phyloP scores from a whole-genome alignment of 2,113 vertebrate species.

The Tinamus guttatus region DNA sequence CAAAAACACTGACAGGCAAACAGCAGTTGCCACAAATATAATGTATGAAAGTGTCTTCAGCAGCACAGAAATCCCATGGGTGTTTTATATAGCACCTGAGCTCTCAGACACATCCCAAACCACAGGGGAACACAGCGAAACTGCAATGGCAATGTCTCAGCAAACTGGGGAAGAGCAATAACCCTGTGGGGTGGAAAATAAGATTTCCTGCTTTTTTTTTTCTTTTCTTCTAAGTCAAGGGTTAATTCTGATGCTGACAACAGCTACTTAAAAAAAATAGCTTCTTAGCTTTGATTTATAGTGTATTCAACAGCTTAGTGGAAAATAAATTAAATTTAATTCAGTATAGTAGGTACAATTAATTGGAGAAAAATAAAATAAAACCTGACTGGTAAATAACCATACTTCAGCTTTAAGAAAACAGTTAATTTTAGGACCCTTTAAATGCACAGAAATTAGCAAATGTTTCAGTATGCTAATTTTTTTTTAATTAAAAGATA shows the following conservation, averaged over 20 bases:
- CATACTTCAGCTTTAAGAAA: conserved; percentile 73
- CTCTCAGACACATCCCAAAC: not conserved
- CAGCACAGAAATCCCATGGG: not conserved
- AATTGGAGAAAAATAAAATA: conserved; percentile 53
- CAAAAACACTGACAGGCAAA: not conserved
- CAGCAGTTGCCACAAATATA: not conserved
- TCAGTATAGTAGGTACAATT: conserved; percentile 42
- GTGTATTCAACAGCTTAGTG: conserved; percentile 27
- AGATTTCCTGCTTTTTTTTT: not conserved
- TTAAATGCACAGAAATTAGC: conserved; percentile 75
- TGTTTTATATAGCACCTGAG: not conserved
- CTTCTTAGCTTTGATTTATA: conserved; percentile 68
- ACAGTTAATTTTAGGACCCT: conserved; percentile 73
- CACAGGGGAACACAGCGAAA: not conserved
- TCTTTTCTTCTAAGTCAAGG: conserved; percentile 10
- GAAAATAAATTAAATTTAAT: conserved; percentile 46
- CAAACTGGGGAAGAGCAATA: not conserved
- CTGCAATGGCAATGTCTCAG: not conserved
- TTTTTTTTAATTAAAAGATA: conserved; percentile 86
- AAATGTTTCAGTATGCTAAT: conserved; percentile 86
- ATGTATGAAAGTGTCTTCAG: not conserved
- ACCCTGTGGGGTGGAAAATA: not conserved
- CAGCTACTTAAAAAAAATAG: conserved; percentile 60
- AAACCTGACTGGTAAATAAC: conserved; percentile 67
- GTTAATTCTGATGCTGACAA: conserved; percentile 55